Percentiles rank a stretch among this genome's conserved stretches.
Conservation (phyloP, 2,888 invertebrate genomes). For the Pyrocoelia pectoralis region DNA sequence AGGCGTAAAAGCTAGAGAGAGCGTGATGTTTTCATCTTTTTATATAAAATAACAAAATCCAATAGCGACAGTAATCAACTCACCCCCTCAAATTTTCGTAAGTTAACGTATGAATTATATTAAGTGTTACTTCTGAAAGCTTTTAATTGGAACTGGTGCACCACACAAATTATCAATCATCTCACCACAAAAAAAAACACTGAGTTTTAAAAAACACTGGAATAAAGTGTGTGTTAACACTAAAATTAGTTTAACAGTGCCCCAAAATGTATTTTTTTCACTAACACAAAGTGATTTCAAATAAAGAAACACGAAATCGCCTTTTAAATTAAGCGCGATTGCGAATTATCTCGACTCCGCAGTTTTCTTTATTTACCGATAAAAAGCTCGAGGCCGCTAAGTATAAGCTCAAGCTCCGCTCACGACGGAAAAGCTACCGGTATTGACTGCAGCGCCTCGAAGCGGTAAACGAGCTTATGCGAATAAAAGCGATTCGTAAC, state of each 20-base stretch:
- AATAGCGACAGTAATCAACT: conserved; percentile 23
- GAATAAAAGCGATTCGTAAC: conserved; percentile 36
- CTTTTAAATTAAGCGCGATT: conserved; percentile 22
- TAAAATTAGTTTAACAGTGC: too few relatives aligned
- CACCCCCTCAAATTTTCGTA: conserved; percentile 21
- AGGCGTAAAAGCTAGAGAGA: neutral
- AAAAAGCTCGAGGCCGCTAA: conserved; percentile 29
- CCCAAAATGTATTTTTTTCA: neutral
- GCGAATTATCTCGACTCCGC: conserved; percentile 20
- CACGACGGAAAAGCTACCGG: conserved; percentile 32
- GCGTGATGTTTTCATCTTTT: neutral
- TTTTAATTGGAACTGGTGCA: conserved; percentile 21
- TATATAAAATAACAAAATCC: neutral
- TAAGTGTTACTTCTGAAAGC: conserved; percentile 28
- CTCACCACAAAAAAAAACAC: conserved; percentile 20
- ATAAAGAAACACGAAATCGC: neutral
- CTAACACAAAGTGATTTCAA: neutral
- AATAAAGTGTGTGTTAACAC: conserved; percentile 14
- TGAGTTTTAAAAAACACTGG: neutral
- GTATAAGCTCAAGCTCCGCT: conserved; percentile 29
- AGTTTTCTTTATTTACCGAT: conserved; percentile 20
- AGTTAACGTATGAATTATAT: conserved; percentile 22
- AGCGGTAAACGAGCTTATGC: conserved; percentile 38
- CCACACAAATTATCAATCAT: conserved; percentile 26
- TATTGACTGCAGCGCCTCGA: conserved; percentile 46